These are phyloP conservation scores for Oncorhynchus gorbuscha DNA, from an alignment of 2,113 vertebrate species.

Conservation along the genomic window DNA sequence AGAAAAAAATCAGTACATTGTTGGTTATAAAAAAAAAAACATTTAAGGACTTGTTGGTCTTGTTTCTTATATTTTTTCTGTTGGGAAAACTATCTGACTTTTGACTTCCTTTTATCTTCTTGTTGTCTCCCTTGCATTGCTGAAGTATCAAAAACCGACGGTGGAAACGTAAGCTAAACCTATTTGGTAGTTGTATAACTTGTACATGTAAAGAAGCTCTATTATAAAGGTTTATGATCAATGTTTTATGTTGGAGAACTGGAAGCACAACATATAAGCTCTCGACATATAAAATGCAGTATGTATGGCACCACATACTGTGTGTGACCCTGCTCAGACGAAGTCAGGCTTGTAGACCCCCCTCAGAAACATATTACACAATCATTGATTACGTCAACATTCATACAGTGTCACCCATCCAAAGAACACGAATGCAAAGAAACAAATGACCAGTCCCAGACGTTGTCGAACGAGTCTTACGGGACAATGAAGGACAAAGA, in stretches of 20 bases:
- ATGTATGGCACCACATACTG: conserved; percentile 50
- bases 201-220: conserved; percentile 82
- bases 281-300: conserved; percentile 61
- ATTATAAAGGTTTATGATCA: conserved; percentile 84
- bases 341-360: conserved; percentile 42
- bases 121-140: conserved; percentile 77
- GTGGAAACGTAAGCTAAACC: conserved; percentile 80
- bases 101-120: conserved; percentile 72
- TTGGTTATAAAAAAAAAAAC: conserved; percentile 82
- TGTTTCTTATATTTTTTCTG: conserved; percentile 65
- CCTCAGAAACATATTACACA: neutral
- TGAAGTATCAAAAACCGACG: conserved; percentile 68
- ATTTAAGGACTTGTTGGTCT: conserved; percentile 80
- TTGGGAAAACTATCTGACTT: conserved; percentile 87
- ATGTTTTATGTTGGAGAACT: conserved; percentile 76
- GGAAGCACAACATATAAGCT: conserved; percentile 78
- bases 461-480: neutral
- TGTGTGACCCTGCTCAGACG: conserved; percentile 55
- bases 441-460: neutral
- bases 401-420: neutral
- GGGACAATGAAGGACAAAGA: too few species aligned
- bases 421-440: conserved; percentile 4
- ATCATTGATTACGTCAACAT: neutral
- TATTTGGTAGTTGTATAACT: conserved; percentile 87
- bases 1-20: conserved; percentile 82